phyloP scores from a whole-genome alignment of 2,888 invertebrate species.

The Oxyteleia sp. region DNA sequence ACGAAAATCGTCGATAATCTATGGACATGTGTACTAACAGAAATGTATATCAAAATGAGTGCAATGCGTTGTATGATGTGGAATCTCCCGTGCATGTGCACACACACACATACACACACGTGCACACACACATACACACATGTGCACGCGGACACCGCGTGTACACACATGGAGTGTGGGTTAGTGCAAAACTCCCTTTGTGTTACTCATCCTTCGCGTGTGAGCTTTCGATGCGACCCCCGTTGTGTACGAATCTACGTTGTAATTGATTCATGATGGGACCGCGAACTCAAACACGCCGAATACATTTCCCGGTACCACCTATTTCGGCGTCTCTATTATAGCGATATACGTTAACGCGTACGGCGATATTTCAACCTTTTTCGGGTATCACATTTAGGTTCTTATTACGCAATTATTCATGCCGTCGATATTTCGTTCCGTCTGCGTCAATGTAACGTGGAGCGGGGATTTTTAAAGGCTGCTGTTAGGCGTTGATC shows the following conservation, averaged over 20 bases:
- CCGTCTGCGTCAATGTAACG: background rate
- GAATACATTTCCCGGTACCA: slow-evolving; percentile 82
- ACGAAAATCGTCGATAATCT: slow-evolving; percentile 72
- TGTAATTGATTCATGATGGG: slow-evolving; percentile 85
- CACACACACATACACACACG: slow-evolving; percentile 34
- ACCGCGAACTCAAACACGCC: slow-evolving; percentile 83
- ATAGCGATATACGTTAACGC: too few relatives aligned
- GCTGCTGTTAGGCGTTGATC: too few relatives aligned
- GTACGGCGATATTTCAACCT: too few relatives aligned
- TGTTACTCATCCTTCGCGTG: slow-evolving; percentile 78
- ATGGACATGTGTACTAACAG: slow-evolving; percentile 68
- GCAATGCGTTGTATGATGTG: slow-evolving; percentile 56
- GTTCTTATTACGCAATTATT: background rate
- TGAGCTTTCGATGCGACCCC: slow-evolving; percentile 80
- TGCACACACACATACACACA: background rate
- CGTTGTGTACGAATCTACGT: slow-evolving; percentile 82
- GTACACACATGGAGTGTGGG: background rate
- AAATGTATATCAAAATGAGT: slow-evolving; percentile 67
- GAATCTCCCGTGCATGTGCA: slow-evolving; percentile 53
- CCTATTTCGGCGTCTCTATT: slow-evolving; percentile 75
- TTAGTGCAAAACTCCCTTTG: slow-evolving; percentile 76
- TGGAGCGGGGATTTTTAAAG: background rate
- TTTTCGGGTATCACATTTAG: background rate
- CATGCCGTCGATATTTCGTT: background rate
- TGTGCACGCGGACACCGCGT: background rate